A percentile compares a stretch with the other conserved stretches of the same genome.
Conservation (phyloP, 2,888 invertebrate species). For the Archips crataeganus region DNA sequence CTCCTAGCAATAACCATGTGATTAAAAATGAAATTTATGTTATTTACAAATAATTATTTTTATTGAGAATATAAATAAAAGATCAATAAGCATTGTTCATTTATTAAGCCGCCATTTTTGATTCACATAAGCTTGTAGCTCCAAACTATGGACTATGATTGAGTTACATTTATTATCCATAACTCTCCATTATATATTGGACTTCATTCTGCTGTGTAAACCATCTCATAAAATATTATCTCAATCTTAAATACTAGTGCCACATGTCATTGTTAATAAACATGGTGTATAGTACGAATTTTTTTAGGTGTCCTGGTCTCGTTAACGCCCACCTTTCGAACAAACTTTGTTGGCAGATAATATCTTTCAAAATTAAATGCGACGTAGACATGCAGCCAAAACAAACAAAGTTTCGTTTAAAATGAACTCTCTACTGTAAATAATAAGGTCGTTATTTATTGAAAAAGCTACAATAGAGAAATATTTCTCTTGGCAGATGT, state of each 20-base stretch:
- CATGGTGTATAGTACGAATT: background rate
- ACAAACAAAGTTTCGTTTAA: too few species aligned
- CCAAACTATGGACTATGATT: constrained; percentile 25
- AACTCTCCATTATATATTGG: constrained; percentile 3
- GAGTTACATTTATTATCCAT: constrained; percentile 23
- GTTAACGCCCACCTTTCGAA: too few species aligned
- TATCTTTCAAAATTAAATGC: too few species aligned
- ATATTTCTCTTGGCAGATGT: too few species aligned
- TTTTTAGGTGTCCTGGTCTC: too few species aligned
- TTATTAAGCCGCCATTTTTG: constrained; percentile 40
- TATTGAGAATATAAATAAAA: constrained; percentile 38
- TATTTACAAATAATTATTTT: constrained; percentile 35
- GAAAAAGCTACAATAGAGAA: too few species aligned
- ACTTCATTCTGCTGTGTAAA: constrained; percentile 55
- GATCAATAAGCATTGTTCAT: constrained; percentile 31
- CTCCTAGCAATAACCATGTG: constrained; percentile 50
- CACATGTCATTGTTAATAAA: constrained; percentile 49
- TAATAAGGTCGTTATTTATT: too few species aligned
- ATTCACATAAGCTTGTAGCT: constrained; percentile 65
- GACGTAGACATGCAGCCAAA: too few species aligned
- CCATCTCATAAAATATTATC: constrained; percentile 70
- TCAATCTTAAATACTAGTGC: constrained; percentile 52
- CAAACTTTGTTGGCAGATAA: too few species aligned
- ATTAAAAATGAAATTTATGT: constrained; percentile 16
- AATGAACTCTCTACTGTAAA: too few species aligned